A percentile compares a stretch with the other conserved stretches of the same genome.
Conservation (phyloP, 2,797 vertebrate genomes). For the Anableps anableps region DNA sequence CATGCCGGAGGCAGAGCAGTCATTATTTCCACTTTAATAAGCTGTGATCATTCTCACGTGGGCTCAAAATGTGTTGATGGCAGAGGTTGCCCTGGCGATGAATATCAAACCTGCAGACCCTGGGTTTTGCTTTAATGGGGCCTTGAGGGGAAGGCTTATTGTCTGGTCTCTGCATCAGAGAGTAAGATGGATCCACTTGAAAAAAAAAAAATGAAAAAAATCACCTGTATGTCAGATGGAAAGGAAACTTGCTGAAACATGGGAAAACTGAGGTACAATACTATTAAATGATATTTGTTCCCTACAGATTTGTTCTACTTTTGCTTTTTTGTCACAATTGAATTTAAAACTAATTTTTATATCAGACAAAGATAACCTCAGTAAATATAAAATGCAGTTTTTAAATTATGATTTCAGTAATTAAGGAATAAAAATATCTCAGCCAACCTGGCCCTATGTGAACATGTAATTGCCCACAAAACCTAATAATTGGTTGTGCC, state of each 20-base stretch:
- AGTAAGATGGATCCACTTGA: constrained; percentile 69
- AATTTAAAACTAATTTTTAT: not conserved
- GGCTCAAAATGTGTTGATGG: constrained; percentile 77
- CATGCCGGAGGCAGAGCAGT: constrained; percentile 80
- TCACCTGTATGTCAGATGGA: constrained; percentile 63
- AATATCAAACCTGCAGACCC: constrained; percentile 73
- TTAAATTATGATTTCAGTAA: not conserved
- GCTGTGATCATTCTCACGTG: constrained; percentile 81
- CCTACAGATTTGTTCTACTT: not conserved
- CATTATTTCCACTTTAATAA: constrained; percentile 83
- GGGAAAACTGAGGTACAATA: constrained; percentile 32
- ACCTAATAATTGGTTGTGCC: not conserved
- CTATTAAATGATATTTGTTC: not conserved
- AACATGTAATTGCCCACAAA: not conserved
- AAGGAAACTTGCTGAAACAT: constrained; percentile 40
- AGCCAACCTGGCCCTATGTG: not conserved
- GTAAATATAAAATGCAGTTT: not conserved
- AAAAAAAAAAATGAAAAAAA: constrained; percentile 38
- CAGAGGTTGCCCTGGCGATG: constrained; percentile 72
- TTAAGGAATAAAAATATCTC: not conserved
- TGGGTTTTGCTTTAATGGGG: constrained; percentile 76
- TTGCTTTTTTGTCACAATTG: not conserved
- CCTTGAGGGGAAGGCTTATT: constrained; percentile 72
- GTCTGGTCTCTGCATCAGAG: constrained; percentile 64
- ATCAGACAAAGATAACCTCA: not conserved